phyloP scores from a whole-genome alignment of 2,113 vertebrate genomes.

The Grus americana region DNA sequence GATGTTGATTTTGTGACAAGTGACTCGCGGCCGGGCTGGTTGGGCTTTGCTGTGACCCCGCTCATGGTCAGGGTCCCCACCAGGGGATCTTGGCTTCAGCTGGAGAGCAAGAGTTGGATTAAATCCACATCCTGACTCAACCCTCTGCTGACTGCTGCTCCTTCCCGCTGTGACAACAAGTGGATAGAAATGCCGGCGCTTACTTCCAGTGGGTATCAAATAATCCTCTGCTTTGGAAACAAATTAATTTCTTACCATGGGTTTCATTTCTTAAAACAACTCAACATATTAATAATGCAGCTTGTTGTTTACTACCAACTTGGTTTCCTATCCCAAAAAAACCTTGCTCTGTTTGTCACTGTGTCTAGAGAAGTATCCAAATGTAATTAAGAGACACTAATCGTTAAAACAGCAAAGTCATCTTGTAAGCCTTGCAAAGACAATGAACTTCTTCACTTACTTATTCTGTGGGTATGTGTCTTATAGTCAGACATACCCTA shows the following conservation, averaged over 20 bases:
- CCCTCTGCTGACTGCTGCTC: neutral
- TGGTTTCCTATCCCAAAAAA: neutral
- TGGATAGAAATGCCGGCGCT: neutral
- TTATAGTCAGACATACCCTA: neutral
- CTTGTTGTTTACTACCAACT: neutral
- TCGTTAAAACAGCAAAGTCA: neutral
- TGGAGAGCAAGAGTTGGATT: neutral
- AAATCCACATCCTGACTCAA: constrained; percentile 32
- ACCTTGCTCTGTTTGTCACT: neutral
- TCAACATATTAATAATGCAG: neutral
- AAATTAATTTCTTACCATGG: neutral
- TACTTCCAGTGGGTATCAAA: neutral
- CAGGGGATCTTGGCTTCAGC: neutral
- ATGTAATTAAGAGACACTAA: neutral
- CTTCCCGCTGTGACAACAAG: neutral
- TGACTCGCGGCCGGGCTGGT: fast-evolving
- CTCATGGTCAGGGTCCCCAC: fast-evolving
- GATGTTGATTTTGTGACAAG: neutral
- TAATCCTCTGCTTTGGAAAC: neutral
- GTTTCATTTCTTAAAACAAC: neutral
- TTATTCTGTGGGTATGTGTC: neutral
- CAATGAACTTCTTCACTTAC: neutral
- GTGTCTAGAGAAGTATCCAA: neutral
- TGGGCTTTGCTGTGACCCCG: neutral
- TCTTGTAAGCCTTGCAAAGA: neutral